These are phyloP conservation scores for Schlechtendalia chinensis DNA, from an alignment of 1,140 invertebrate genomes.

Conservation along the genomic window DNA sequence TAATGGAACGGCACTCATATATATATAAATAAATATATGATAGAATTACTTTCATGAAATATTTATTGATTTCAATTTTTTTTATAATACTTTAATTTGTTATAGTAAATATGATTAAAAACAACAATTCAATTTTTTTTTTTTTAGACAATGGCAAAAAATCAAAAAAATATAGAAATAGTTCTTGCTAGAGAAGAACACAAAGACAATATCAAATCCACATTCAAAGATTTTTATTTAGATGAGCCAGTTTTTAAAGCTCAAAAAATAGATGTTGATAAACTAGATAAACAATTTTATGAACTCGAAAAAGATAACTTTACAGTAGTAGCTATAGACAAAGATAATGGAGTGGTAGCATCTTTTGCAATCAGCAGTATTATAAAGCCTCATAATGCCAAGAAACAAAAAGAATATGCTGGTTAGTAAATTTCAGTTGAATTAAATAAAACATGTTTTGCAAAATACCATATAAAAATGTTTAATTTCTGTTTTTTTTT, in stretches of 20 bases:
- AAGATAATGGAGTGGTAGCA: not conserved
- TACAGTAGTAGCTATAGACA: slow-evolving; percentile 36
- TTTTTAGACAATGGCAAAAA: not conserved
- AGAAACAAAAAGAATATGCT: not conserved
- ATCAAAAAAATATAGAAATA: slow-evolving; percentile 19
- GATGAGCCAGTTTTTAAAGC: slow-evolving; percentile 32
- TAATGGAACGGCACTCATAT: not conserved
- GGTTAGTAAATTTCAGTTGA: slow-evolving; percentile 6
- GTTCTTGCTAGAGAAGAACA: slow-evolving; percentile 4
- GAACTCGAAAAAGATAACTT: not conserved
- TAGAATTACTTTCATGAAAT: not conserved
- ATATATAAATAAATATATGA: not conserved
- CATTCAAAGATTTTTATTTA: slow-evolving; percentile 26
- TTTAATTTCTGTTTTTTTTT: not conserved
- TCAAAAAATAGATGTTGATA: slow-evolving; percentile 39
- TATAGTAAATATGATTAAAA: not conserved
- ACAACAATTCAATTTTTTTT: not conserved
- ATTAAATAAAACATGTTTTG: not conserved
- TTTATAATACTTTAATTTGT: not conserved
- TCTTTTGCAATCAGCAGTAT: slow-evolving; percentile 21
- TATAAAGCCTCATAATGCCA: slow-evolving; percentile 18
- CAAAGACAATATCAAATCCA: not conserved
- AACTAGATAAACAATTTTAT: not conserved
- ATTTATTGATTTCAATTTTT: not conserved
- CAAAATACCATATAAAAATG: not conserved